Percentiles rank a stretch among this genome's conserved stretches.
phyloP scores from a whole-genome alignment of 2,888 invertebrate species.

The Girardia tigrina region DNA sequence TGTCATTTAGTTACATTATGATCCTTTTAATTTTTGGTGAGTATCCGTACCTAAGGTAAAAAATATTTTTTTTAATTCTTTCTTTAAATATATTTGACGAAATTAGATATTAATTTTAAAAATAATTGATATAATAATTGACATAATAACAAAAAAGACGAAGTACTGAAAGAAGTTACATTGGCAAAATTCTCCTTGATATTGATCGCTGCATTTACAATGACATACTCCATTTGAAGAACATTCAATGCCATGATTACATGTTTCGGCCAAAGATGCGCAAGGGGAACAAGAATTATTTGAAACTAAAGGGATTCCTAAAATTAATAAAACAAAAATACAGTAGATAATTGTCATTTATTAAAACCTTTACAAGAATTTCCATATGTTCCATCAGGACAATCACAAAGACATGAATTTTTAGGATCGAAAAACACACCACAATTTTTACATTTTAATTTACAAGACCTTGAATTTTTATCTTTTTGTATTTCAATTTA shows the following conservation, averaged over 20 bases:
- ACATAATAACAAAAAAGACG: no score
- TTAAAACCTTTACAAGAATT: neutral
- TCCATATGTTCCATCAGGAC: neutral
- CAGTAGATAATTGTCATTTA: neutral
- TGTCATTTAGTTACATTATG: no score
- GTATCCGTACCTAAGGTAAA: no score
- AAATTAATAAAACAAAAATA: neutral
- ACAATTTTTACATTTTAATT: neutral
- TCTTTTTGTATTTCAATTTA: neutral
- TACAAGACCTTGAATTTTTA: neutral
- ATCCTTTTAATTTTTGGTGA: no score
- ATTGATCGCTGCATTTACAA: neutral
- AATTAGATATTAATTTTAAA: no score
- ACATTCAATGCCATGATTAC: neutral
- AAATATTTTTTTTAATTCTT: no score
- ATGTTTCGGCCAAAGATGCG: neutral
- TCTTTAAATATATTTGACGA: no score
- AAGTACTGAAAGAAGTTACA: neutral
- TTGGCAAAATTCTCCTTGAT: neutral
- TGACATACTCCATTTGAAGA: neutral
- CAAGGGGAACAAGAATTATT: neutral
- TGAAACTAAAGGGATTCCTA: neutral
- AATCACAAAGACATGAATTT: constrained; percentile 3
- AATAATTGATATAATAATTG: no score
- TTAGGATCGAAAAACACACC: neutral